These are phyloP conservation scores for Drosophila prosaltans DNA, from an alignment of 1,140 invertebrate genomes.

Conservation along the genomic window DNA sequence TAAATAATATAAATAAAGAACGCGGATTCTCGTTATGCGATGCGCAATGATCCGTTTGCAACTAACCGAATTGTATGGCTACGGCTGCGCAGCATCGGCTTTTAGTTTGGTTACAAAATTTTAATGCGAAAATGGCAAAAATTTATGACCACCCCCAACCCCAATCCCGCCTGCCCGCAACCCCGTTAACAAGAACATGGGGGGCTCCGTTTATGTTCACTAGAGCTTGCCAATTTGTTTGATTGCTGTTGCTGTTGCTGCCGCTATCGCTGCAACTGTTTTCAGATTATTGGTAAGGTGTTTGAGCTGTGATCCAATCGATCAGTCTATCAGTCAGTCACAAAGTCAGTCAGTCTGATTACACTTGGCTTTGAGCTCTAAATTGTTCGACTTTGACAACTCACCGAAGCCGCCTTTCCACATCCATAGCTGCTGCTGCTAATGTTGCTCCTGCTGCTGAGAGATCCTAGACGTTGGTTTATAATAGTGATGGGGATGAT, in stretches of 20 bases:
- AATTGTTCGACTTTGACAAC: constrained; percentile 37
- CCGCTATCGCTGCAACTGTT: constrained; percentile 32
- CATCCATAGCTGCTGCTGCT: constrained; percentile 50
- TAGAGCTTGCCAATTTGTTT: constrained; percentile 73
- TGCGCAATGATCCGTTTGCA: constrained; percentile 8
- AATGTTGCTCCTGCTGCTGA: constrained; percentile 20
- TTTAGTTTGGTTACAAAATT: constrained; percentile 74
- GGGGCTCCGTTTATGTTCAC: constrained; percentile 64
- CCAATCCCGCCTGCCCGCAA: constrained; percentile 18
- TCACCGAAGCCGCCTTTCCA: constrained; percentile 73
- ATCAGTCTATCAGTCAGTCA: constrained; percentile 27
- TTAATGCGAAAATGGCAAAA: constrained; percentile 80
- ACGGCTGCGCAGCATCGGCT: constrained; percentile 20
- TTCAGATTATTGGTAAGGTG: constrained; percentile 75
- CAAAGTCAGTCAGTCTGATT: constrained; percentile 39
- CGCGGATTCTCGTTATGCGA: constrained; percentile 22
- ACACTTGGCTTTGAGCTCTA: constrained; percentile 2
- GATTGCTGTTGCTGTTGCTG: constrained; percentile 33
- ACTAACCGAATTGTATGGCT: constrained; percentile 27
- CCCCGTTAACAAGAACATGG: neutral
- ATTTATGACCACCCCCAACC: constrained; percentile 7
- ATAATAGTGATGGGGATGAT: neutral
- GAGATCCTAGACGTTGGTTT: neutral
- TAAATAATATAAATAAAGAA: neutral
- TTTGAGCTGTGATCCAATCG: constrained; percentile 35